Base-by-base conservation (phyloP, 1,140 invertebrate genomes). In the Platyura marginata region DNA sequence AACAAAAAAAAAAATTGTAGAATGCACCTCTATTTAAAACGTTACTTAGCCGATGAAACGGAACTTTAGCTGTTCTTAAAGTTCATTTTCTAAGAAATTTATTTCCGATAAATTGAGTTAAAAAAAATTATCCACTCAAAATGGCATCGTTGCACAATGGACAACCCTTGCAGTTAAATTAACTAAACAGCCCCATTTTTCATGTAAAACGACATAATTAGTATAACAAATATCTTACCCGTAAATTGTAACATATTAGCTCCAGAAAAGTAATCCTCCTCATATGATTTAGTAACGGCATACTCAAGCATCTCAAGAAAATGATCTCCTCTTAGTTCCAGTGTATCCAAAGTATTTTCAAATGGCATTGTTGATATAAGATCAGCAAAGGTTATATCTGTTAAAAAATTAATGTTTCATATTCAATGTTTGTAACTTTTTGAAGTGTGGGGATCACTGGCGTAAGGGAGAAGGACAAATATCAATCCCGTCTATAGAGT, bases 291-390 rank as follows among this genome's bases (percentile, higher is more conserved):
- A 15, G 59, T 52, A 1, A 66, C 72, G 1, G 69, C 68, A 49
- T 69, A 69, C 51, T 81, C 75, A 16, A 80, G 61, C 21, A 71
- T 72, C 44, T 72, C 58, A 43, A 68, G 49, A 3, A 86, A 50
- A 43, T 75, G 62, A 23, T 63, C 51, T 1, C 81, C 82, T 3
- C 61, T 63, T 23, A 84, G 47, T 44, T 76, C 72, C 32, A 78
- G 68, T 1, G 75, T 62, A 44, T 79, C 74, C 22, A 82, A 63
- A 10, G 62, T 70, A 53, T 83, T 83, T 48, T 74, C 72, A 46
- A 85, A 86, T 1, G 82, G 82, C 16, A 72, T 61, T 11, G 73
- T 67, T 44, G 71, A 71, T 2, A 79, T 51, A 1, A 84, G 50
- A 43, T 77, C 75, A 33, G 71, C 74, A 21, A 71, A 74, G 9